Base-by-base conservation (phyloP, 2,797 vertebrate genomes). In the Carapus acus region DNA sequence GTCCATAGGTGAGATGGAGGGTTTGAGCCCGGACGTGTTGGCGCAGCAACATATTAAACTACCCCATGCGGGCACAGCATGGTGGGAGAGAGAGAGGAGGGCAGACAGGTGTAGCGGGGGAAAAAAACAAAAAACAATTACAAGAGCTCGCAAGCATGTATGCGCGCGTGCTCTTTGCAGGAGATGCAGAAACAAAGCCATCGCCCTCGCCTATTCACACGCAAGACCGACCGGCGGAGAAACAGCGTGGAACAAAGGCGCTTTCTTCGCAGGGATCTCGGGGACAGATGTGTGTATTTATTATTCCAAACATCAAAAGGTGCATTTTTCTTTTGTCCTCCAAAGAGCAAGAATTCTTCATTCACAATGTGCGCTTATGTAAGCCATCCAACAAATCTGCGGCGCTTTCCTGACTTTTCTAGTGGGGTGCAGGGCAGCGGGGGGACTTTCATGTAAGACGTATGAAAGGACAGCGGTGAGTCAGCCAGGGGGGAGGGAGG, bases 261-360 rank as follows among this genome's bases (percentile, higher is more conserved):
- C 75, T 78, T 83, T 84, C 62, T 81, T 78, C 67, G 43, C 43
- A 6, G 9, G 44, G 65, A 68, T 69, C 59, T 58, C 45, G 2
- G 71, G 74, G 78, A 82, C 82, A 86, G 74, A 84, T 78, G 78
- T 73, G 59, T 67, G 41, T 80, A 85, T 88, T 88, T 89, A 85
- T 89, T 89, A 85, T 88, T 87, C 58, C 62, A 84, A 76, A 83
- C 82, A 85, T 89, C 87, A 90, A 90, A n/a, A 88, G 83, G 61
- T 62, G 52, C 71, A 72, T 78, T 83, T 81, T 76, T 51, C 71
- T 77, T 80, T 80, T 83, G 76, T 84, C 68, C 74, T 65, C 49
- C 19, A 15, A 6, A 33, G 62, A 66, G 53, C 37, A 55, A 37
- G 54, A 62, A 65, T 60, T 69, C 65, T 49, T 56, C 64, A 71